These are phyloP conservation scores for Philonicus albiceps DNA, from an alignment of 2,888 invertebrate genomes.

Conservation along the genomic window DNA sequence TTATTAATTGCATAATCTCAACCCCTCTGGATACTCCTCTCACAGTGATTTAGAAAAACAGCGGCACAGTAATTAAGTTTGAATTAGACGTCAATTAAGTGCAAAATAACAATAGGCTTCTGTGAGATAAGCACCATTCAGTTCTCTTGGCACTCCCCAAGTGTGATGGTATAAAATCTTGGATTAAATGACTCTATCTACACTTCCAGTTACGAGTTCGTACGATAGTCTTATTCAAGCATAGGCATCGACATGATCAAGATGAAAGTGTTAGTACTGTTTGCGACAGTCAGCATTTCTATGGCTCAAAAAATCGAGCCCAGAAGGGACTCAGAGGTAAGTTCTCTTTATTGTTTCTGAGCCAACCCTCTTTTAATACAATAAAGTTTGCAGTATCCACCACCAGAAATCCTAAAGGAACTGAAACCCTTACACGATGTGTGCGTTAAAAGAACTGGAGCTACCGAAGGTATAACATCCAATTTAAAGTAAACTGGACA, in stretches of 20 bases:
- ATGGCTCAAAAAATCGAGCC: background rate
- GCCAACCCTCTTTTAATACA: background rate
- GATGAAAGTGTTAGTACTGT: background rate
- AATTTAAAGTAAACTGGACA: background rate
- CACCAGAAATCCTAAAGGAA: conserved; percentile 57
- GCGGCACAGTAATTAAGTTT: background rate
- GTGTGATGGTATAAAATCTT: background rate
- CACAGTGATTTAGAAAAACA: conserved; percentile 1
- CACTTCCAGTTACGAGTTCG: background rate
- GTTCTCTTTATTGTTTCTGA: background rate
- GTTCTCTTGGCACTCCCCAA: background rate
- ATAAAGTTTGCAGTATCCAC: conserved; percentile 57
- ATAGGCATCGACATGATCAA: background rate
- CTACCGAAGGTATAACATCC: conserved; percentile 55
- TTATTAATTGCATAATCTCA: background rate
- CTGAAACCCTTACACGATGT: conserved; percentile 58
- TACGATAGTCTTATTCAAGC: background rate
- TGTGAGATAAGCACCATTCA: background rate
- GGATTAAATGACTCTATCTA: background rate
- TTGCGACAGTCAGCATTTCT: background rate
- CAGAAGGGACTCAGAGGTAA: conserved; percentile 23
- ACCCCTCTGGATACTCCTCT: background rate
- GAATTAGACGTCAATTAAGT: conserved; percentile 25
- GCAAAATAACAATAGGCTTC: background rate
- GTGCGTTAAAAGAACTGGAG: conserved; percentile 59